These are phyloP conservation scores for Megalurothrips usitatus DNA, from an alignment of 2,888 invertebrate species.

Conservation along the genomic window DNA sequence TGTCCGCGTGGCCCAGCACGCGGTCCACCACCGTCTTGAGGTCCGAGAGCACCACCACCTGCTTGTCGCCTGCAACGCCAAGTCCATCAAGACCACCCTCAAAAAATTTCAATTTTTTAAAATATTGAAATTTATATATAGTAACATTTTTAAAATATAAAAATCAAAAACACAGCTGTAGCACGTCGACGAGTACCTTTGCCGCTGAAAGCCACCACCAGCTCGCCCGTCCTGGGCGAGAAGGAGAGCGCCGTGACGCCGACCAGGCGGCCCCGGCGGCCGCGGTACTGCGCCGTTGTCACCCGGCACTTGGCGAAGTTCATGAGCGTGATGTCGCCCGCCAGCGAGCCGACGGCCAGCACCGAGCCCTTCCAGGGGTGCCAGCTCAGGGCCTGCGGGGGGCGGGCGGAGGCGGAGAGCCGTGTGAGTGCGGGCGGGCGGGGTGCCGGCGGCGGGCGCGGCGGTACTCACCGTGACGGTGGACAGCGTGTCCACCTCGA, in stretches of 20 bases:
- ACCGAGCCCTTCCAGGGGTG: neutral
- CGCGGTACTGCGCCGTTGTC: neutral
- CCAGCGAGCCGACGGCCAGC: neutral
- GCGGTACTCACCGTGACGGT: neutral
- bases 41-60: neutral
- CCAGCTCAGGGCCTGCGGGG: neutral
- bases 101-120: neutral
- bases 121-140: neutral
- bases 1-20: neutral
- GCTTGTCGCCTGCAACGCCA: neutral
- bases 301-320: neutral
- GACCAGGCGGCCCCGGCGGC: neutral
- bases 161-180: neutral
- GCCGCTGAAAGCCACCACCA: neutral
- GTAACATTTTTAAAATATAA: neutral
- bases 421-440: too few relatives aligned
- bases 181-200: neutral
- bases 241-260: neutral
- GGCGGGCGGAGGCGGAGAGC: too few relatives aligned
- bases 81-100: too few relatives aligned
- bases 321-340: neutral
- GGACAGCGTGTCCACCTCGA: neutral
- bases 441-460: neutral
- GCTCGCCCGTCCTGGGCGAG: neutral
- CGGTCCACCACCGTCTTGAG: conserved; percentile 13